phyloP scores from a whole-genome alignment of 2,888 invertebrate species.

The Cephus nigrinus region DNA sequence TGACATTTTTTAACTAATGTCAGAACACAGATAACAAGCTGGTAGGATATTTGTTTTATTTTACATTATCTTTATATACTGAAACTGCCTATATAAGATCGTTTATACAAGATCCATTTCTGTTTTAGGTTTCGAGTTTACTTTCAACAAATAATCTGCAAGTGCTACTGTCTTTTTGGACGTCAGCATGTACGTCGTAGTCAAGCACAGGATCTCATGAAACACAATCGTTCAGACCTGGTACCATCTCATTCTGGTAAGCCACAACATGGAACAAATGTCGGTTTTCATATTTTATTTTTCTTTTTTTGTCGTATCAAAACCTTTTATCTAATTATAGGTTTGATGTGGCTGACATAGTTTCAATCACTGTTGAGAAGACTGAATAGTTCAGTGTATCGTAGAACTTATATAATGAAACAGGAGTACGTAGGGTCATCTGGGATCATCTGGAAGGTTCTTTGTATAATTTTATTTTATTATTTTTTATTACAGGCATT shows the following conservation, averaged over 20 bases:
- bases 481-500: too few relatives aligned
- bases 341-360: too few relatives aligned
- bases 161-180: slow-evolving; percentile 68
- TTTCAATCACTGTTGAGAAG: too few relatives aligned
- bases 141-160: slow-evolving; percentile 59
- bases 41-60: not conserved
- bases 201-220: slow-evolving; percentile 58
- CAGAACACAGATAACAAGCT: not conserved
- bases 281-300: not conserved
- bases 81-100: slow-evolving; percentile 8
- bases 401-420: not conserved
- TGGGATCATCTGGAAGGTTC: too few relatives aligned
- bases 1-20: not conserved
- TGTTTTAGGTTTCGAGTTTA: slow-evolving; percentile 60
- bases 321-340: too few relatives aligned
- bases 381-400: not conserved
- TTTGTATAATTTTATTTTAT: too few relatives aligned
- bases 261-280: not conserved
- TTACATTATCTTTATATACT: not conserved
- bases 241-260: slow-evolving; percentile 44
- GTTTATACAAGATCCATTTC: not conserved
- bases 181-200: slow-evolving; percentile 67
- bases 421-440: not conserved
- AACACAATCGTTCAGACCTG: slow-evolving; percentile 41
- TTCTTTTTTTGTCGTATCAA: not conserved